Evolutionary conservation across 2,888 invertebrate genomes (phyloP), one percentile per base, ranked within the genome.

Genomic region (Caenorhabditis plicata): DNA sequence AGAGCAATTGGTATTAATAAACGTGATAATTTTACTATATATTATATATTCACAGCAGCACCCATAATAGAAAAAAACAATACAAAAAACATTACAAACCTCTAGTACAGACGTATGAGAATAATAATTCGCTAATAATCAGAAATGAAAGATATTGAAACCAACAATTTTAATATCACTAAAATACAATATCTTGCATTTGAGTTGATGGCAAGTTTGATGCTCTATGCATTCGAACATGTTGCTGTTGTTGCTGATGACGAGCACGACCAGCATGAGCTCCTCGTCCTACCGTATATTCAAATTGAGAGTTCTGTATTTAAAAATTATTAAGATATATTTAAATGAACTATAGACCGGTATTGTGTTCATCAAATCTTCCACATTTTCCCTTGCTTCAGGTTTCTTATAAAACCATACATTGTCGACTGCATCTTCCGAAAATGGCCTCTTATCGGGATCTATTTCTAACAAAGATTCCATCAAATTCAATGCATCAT

Each of bases 361-460:
- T 25, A 71, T 53, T 3, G 55, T 64, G 8, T 57, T 50, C 53
- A 74, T 70, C 27, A 74, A 56, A 40, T 78, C 77, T 13, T 71
- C 76, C 40, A 84, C 74, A 49, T 83, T 83, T 8, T 82, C 83
- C 19, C 66, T 64, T 0, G 95, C 94, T 89, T 92, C 90, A 0
- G 98, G 96, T 81, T 94, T 92, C 4, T 90, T 90, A 92, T 93
- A 98, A 85, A 98, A 98, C 85, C 96, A 98, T 81, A 94, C 92
- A 81, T 98, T 95, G 84, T 94, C 92, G 1, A 98, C 82, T 3
- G 72, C 72, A 23, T 90, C 89, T 81, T 96, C 94, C 0, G 92
- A 89, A 81, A 94, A 92, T 50, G 85, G 86, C 55, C 92, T 84
- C 81, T 91, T 91, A 1, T 88, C 87, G 0, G 98, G 98, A 83